phyloP scores from a whole-genome alignment of 2,113 vertebrate species.

The Hemichromis elongatus region DNA sequence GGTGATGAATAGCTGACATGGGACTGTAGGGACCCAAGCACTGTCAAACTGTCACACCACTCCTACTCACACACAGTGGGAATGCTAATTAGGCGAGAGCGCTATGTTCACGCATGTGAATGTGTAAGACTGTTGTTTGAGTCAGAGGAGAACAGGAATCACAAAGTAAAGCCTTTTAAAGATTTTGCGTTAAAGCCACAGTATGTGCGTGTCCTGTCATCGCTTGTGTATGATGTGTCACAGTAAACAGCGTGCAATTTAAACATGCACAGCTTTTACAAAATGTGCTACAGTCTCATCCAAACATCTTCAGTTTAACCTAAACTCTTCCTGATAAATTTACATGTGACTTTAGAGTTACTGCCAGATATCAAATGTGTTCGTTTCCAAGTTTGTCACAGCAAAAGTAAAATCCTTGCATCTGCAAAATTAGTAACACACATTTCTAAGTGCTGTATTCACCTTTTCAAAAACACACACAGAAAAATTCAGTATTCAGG shows the following conservation, averaged over 20 bases:
- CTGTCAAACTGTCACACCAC: slow-evolving; percentile 59
- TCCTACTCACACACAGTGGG: slow-evolving; percentile 25
- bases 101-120: background rate
- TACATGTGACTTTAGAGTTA: background rate
- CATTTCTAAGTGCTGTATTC: background rate
- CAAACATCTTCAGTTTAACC: background rate
- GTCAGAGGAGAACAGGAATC: background rate
- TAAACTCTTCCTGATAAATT: background rate
- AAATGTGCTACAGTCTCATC: background rate
- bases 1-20: slow-evolving; percentile 53
- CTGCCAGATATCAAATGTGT: no score
- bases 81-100: slow-evolving; percentile 36
- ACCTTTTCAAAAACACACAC: background rate
- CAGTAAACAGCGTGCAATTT: no score
- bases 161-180: background rate
- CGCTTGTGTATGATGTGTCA: background rate
- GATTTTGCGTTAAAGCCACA: background rate
- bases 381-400: no score
- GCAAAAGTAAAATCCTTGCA: no score
- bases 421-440: background rate
- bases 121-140: background rate
- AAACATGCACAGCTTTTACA: background rate
- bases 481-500: fast-evolving
- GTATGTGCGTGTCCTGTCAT: background rate
- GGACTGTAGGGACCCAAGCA: slow-evolving; percentile 23